phyloP scores from a whole-genome alignment of 2,888 invertebrate species.

The Tenthredo amoena region DNA sequence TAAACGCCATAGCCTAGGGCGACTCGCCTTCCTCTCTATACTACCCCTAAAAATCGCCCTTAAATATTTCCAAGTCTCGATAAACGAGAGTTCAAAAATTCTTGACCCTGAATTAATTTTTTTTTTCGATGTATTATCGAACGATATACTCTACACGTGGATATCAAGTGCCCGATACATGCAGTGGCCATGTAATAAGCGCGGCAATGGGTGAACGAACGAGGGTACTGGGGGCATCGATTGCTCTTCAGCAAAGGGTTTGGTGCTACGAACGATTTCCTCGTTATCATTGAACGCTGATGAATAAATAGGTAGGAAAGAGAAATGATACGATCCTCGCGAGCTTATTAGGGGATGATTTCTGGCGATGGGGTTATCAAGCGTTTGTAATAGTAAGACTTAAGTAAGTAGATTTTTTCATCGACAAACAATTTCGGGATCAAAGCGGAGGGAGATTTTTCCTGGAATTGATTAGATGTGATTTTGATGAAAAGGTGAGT shows the following conservation, averaged over 20 bases:
- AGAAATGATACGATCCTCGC: not conserved
- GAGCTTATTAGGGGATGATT: not conserved
- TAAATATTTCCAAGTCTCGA: not conserved
- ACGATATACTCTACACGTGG: not conserved
- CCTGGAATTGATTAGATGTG: not conserved
- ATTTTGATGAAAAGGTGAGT: constrained; percentile 6
- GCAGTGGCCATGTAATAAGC: constrained; percentile 30
- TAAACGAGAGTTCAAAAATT: not conserved
- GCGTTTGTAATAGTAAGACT: not conserved
- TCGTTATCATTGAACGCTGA: constrained; percentile 46
- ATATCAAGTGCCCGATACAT: not conserved
- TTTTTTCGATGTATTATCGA: not conserved
- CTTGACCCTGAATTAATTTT: not conserved
- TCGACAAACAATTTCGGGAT: not conserved
- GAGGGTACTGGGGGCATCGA: constrained; percentile 45
- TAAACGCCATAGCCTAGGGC: constrained; percentile 41
- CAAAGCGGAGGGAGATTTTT: not conserved
- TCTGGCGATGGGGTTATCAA: not conserved
- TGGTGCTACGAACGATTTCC: constrained; percentile 31
- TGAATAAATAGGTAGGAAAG: not conserved
- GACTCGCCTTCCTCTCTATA: not conserved
- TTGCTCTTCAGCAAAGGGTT: constrained; percentile 46
- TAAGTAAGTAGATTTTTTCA: not conserved
- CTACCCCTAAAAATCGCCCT: not conserved
- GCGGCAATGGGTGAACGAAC: constrained; percentile 30